These are phyloP conservation scores for Crocuta crocuta DNA, from an alignment of 2,113 vertebrate genomes.

Conservation along the genomic window DNA sequence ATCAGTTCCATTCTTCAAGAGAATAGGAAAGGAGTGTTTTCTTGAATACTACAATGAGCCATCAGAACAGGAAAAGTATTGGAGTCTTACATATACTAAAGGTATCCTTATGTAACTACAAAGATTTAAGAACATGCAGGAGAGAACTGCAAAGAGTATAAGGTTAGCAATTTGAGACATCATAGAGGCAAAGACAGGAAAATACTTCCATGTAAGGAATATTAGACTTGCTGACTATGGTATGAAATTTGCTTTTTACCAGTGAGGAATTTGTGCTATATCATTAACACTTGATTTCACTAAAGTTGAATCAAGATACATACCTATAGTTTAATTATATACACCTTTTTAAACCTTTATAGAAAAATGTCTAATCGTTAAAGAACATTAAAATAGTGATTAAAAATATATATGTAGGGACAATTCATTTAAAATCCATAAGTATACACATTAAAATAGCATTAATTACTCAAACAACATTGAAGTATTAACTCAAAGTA, in stretches of 20 bases:
- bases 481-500: background rate
- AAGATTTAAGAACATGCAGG: background rate
- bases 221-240: background rate
- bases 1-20: background rate
- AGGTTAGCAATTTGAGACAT: background rate
- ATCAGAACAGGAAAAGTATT: background rate
- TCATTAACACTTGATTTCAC: background rate
- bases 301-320: background rate
- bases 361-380: background rate
- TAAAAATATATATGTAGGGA: background rate
- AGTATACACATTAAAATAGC: background rate
- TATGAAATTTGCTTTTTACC: background rate
- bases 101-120: background rate
- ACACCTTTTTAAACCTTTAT: background rate
- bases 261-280: background rate
- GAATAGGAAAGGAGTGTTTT: background rate
- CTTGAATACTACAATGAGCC: background rate
- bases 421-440: background rate
- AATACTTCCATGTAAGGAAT: background rate
- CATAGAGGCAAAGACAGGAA: background rate
- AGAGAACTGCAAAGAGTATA: background rate
- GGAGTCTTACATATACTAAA: background rate
- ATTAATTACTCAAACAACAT: background rate
- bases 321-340: background rate
- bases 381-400: background rate